These are phyloP conservation scores for Chloebia gouldiae DNA, from an alignment of 2,113 vertebrate species.

Conservation along the genomic window DNA sequence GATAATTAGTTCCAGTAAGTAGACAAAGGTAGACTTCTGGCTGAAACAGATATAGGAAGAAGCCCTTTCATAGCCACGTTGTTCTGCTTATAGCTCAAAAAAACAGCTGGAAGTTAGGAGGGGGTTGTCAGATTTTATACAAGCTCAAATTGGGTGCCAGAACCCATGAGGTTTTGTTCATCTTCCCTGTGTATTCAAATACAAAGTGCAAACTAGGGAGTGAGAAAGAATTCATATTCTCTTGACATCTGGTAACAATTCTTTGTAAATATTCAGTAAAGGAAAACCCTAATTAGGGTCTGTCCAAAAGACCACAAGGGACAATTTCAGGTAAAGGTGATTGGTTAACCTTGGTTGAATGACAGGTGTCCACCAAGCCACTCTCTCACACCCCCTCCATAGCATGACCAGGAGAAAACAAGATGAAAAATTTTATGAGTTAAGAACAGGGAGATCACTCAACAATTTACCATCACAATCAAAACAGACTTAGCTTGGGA, in stretches of 20 bases:
- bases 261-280: not conserved
- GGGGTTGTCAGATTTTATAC: not conserved
- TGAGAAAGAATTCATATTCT: not conserved
- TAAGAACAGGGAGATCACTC: not conserved
- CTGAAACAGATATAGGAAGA: not conserved
- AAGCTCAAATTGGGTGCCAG: not conserved
- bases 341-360: not conserved
- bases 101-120: not conserved
- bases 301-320: not conserved
- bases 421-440: not conserved
- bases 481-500: not conserved
- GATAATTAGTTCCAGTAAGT: not conserved
- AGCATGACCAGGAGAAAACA: not conserved
- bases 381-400: not conserved
- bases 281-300: not conserved
- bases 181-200: not conserved
- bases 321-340: not conserved
- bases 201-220: not conserved
- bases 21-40: not conserved
- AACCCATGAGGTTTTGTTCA: not conserved
- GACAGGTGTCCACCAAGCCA: not conserved
- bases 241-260: not conserved
- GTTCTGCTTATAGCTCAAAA: not conserved
- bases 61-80: not conserved
- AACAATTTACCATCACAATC: accelerated